Percentiles rank a stretch among this genome's conserved stretches.
Evolutionary conservation across 53 echinoderm and acorn worm genomes (phyloP).

Genomic region (Arbacia lixula): DNA sequence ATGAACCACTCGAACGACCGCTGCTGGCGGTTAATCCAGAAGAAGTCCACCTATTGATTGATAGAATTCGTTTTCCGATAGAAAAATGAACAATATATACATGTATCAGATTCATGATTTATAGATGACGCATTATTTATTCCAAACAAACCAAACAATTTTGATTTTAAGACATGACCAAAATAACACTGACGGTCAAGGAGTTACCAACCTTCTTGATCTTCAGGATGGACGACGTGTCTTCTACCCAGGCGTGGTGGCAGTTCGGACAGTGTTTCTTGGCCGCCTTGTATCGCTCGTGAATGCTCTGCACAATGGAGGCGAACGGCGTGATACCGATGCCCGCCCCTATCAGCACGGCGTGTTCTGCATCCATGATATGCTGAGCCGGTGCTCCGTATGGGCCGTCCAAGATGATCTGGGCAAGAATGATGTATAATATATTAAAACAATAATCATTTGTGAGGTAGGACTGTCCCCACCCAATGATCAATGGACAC

Average conservation of each 20-base stretch:
- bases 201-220: conserved; percentile 81
- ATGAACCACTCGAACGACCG: conserved; percentile 98
- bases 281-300: conserved; percentile 85
- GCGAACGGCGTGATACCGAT: conserved; percentile 97
- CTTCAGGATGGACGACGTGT: conserved; percentile 59
- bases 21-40: conserved; percentile 97
- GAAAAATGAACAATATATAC: too few relatives aligned
- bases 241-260: conserved; percentile 75
- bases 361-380: conserved; percentile 93
- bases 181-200: too few relatives aligned
- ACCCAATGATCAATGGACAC: too few relatives aligned
- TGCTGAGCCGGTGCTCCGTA: conserved; percentile 97
- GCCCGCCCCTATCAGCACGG: conserved; percentile 92
- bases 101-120: too few relatives aligned
- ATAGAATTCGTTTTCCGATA: too few relatives aligned
- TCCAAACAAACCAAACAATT: too few relatives aligned
- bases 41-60: conserved; percentile 86
- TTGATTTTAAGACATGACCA: too few relatives aligned
- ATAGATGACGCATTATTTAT: too few relatives aligned
- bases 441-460: too few relatives aligned
- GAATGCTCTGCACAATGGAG: conserved; percentile 96
- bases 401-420: conserved; percentile 93
- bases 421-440: too few relatives aligned
- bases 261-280: conserved; percentile 78
- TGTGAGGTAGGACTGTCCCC: too few relatives aligned